Base-by-base conservation (phyloP, 2,797 vertebrate genomes). In the Tiaroga cobitis region DNA sequence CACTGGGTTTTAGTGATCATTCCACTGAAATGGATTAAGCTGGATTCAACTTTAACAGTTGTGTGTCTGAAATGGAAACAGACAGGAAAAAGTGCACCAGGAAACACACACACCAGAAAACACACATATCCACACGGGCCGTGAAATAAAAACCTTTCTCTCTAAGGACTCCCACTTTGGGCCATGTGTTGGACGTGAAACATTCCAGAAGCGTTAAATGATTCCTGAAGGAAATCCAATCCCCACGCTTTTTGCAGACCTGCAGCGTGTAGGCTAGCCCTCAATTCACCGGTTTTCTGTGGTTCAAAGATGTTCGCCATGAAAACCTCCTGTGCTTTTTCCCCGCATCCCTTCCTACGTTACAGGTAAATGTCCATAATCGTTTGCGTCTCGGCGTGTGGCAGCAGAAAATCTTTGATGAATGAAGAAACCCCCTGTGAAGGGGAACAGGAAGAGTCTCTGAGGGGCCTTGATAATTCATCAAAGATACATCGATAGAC, bases 201-300 rank as follows among this genome's bases (percentile, higher is more conserved):
- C 79, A 91, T 92, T 93, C 93, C 93, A 94, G 91, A 91, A 93
- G 88, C 87, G 92, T 92, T 89, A 83, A 93, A 92, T 91, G 91
- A 92, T 93, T 93, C 90, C 89, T 90, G 87, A 81, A 76, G 21
- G 82, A 93, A 94, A 93, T 90, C 67, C 72, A 89, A 93, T 87
- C 75, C 79, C 83, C 82, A 7, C 5, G 79, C 54, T 49, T 76
- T 49, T 24, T 46, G 39, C 83, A 72, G 61, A 83, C 85, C 81
- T 65, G 68, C 85, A 16, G n/a, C 0, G 15, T 81, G 13, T 76
- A 67, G 67, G 56, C 84, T 81, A 29, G 43, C 82, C 88, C 82
- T 19, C 41, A 85, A 92, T 91, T 93, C 84, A 91, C 90, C 81
- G 86, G 88, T 80, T 89, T 88, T 87, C 87, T 46, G 87, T 81